Evolutionary conservation across 2,797 vertebrate species (phyloP).

Genomic region (Mormyrops attenuatus): DNA sequence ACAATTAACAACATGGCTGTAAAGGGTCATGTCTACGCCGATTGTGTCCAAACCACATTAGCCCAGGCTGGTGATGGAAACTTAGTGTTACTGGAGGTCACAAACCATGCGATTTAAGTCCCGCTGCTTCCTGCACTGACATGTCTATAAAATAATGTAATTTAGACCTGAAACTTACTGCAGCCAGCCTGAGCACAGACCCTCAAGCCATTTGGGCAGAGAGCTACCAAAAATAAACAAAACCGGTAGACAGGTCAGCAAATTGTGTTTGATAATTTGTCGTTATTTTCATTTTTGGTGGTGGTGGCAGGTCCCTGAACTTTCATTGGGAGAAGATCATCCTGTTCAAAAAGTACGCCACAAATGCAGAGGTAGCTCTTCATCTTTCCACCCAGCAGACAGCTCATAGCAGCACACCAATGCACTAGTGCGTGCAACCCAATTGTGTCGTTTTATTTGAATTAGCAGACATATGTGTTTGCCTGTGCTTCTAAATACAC

Average conservation of each 20-base stretch:
- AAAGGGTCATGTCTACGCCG: neutral
- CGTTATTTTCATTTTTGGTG: neutral
- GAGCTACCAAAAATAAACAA: neutral
- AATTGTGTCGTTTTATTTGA: slow-evolving; percentile 48
- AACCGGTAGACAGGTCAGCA: neutral
- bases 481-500: slow-evolving; percentile 52
- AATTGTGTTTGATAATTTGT: neutral
- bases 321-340: neutral
- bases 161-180: neutral
- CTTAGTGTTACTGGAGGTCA: neutral
- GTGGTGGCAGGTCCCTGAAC: neutral
- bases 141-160: neutral
- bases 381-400: neutral
- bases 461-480: slow-evolving; percentile 47
- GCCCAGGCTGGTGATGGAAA: neutral
- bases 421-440: slow-evolving; percentile 27
- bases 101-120: neutral
- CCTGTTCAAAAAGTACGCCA: neutral
- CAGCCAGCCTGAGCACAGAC: neutral
- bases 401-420: neutral
- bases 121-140: neutral
- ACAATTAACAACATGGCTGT: neutral
- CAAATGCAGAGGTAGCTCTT: neutral
- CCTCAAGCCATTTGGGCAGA: neutral
- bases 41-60: neutral